phyloP scores from a whole-genome alignment of 2,113 vertebrate species.

The Centrocercus urophasianus region DNA sequence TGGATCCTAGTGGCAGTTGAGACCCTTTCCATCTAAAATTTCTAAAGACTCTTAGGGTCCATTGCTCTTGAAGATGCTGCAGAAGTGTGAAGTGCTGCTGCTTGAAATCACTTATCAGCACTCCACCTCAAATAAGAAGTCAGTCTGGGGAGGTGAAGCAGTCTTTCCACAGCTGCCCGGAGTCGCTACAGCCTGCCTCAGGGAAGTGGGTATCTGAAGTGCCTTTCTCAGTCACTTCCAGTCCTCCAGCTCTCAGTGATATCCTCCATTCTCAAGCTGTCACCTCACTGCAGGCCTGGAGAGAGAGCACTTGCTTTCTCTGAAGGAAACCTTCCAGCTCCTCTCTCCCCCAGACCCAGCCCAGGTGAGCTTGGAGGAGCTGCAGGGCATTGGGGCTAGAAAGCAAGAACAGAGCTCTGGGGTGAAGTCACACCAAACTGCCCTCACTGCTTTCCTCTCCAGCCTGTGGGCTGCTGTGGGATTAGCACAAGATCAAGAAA shows the following conservation, averaged over 20 bases:
- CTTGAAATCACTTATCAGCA: background rate
- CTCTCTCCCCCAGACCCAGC: background rate
- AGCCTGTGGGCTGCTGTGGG: background rate
- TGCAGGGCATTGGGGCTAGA: background rate
- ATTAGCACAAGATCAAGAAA: background rate
- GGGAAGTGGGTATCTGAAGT: background rate
- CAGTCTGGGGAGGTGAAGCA: conserved; percentile 7
- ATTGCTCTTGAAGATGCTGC: background rate
- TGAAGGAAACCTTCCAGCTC: background rate
- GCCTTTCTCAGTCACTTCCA: background rate
- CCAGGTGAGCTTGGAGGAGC: background rate
- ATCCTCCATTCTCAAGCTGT: background rate
- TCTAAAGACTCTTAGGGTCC: background rate
- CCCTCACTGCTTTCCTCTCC: background rate
- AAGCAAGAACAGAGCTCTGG: background rate
- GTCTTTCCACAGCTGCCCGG: background rate
- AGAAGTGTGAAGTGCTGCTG: background rate
- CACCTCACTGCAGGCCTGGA: background rate
- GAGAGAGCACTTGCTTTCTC: background rate
- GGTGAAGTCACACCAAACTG: background rate
- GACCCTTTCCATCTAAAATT: background rate
- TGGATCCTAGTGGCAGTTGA: background rate
- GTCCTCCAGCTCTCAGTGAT: background rate
- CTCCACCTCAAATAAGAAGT: background rate
- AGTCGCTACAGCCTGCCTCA: background rate